These are phyloP conservation scores for Goniozus legneri DNA, from an alignment of 1,140 invertebrate genomes.

Conservation along the genomic window DNA sequence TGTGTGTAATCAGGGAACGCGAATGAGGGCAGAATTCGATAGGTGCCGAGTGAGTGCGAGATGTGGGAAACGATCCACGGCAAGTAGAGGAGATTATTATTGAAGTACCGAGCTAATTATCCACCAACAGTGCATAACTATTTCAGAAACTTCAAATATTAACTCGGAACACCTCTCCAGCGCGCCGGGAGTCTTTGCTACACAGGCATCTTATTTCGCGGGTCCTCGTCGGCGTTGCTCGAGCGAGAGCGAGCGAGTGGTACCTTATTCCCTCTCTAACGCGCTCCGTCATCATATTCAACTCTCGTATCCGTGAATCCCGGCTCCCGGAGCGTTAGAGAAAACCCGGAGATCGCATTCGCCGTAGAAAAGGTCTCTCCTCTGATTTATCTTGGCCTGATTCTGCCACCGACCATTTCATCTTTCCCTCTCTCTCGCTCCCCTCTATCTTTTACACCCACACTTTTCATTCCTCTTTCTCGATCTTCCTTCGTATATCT, in stretches of 20 bases:
- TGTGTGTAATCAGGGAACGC: no score
- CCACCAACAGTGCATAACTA: conserved; percentile 21
- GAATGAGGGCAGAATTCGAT: no score
- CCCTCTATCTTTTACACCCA: neutral
- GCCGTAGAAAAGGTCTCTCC: neutral
- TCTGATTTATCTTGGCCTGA: neutral
- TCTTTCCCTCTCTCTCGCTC: neutral
- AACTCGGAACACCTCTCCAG: conserved; percentile 18
- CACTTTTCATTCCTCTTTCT: no score
- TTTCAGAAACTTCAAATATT: conserved; percentile 35
- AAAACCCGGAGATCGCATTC: neutral
- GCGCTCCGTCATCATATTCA: neutral
- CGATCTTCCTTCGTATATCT: neutral
- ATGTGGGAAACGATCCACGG: no score
- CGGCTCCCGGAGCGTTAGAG: no score
- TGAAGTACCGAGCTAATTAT: conserved; percentile 26
- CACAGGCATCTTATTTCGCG: neutral
- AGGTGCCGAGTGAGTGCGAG: no score
- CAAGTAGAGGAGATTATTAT: conserved; percentile 34
- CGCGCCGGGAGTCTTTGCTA: conserved; percentile 6
- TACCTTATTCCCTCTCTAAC: no score
- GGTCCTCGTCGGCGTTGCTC: no score
- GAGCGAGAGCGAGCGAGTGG: no score
- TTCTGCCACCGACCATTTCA: neutral
- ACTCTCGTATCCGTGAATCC: no score